A percentile compares a stretch with the other conserved stretches of the same genome.
Evolutionary conservation across 2,888 invertebrate species (phyloP).

Genomic region (Aethes cnicana): DNA sequence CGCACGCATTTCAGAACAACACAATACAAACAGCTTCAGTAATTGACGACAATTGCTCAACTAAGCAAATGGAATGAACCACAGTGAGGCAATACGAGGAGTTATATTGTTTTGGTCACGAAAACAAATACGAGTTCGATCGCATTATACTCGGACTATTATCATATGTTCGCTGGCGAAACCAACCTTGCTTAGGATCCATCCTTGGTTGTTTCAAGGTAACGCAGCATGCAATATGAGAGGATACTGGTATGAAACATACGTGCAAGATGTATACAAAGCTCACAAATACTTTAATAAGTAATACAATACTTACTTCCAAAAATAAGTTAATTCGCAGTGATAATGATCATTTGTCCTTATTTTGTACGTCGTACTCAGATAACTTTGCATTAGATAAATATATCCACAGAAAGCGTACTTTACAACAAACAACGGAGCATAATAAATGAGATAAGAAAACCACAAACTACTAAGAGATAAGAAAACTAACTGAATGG

Average conservation of each 20-base stretch:
- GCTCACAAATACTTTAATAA: slow-evolving; percentile 33
- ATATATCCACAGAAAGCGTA: no score
- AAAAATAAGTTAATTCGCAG: slow-evolving; percentile 1
- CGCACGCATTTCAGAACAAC: background rate
- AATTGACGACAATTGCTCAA: slow-evolving; percentile 18
- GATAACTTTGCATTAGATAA: background rate
- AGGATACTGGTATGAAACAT: slow-evolving; percentile 51
- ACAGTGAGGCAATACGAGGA: slow-evolving; percentile 20
- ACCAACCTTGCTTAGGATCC: slow-evolving; percentile 80
- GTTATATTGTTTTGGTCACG: slow-evolving; percentile 23
- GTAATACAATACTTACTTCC: slow-evolving; percentile 23
- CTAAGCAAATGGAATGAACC: slow-evolving; percentile 27
- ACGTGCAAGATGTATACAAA: slow-evolving; percentile 54
- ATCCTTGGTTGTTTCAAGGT: slow-evolving; percentile 63
- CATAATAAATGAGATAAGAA: background rate
- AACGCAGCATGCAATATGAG: slow-evolving; percentile 79
- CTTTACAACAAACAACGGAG: background rate
- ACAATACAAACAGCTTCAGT: slow-evolving; percentile 15
- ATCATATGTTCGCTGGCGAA: slow-evolving; percentile 45
- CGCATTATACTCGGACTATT: slow-evolving; percentile 30
- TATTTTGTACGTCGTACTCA: background rate
- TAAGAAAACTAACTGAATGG: background rate
- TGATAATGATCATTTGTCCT: slow-evolving; percentile 5
- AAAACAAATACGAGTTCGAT: slow-evolving; percentile 24
- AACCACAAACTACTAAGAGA: no score